phyloP scores from a whole-genome alignment of 2,888 invertebrate species.

The Crocallis elinguaria region DNA sequence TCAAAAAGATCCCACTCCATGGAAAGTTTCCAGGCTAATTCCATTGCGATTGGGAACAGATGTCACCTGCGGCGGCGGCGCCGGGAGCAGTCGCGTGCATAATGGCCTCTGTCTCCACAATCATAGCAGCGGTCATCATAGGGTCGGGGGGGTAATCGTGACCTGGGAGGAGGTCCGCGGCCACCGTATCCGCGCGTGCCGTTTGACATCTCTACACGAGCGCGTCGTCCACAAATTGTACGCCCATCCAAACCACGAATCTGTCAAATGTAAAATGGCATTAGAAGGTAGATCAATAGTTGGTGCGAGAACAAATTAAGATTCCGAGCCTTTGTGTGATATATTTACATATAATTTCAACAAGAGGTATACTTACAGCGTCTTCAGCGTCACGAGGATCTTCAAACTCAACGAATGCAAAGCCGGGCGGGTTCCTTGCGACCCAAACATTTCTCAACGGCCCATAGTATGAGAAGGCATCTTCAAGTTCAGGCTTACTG shows the following conservation, averaged over 20 bases:
- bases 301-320: too few species aligned
- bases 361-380: conserved; percentile 86
- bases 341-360: neutral
- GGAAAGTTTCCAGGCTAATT: conserved; percentile 18
- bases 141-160: conserved; percentile 89
- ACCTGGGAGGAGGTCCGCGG: conserved; percentile 85
- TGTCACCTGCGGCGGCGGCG: conserved; percentile 86
- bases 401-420: conserved; percentile 97
- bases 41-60: conserved; percentile 19
- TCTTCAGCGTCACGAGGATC: conserved; percentile 97
- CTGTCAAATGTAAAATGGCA: conserved; percentile 42
- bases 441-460: conserved; percentile 98
- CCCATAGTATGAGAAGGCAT: conserved; percentile 96
- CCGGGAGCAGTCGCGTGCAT: conserved; percentile 94
- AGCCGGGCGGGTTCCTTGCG: conserved; percentile 97
- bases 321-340: too few species aligned
- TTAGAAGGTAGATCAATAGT: neutral
- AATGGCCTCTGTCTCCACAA: conserved; percentile 97
- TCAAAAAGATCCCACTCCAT: conserved; percentile 30
- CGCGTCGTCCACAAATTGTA: conserved; percentile 94
- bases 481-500: conserved; percentile 96
- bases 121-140: conserved; percentile 97
- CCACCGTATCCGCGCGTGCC: conserved; percentile 88
- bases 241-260: conserved; percentile 88
- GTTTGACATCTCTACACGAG: conserved; percentile 96